Conservation (phyloP, 92 coral and sea anemone species). For the Actinernus sp. region DNA sequence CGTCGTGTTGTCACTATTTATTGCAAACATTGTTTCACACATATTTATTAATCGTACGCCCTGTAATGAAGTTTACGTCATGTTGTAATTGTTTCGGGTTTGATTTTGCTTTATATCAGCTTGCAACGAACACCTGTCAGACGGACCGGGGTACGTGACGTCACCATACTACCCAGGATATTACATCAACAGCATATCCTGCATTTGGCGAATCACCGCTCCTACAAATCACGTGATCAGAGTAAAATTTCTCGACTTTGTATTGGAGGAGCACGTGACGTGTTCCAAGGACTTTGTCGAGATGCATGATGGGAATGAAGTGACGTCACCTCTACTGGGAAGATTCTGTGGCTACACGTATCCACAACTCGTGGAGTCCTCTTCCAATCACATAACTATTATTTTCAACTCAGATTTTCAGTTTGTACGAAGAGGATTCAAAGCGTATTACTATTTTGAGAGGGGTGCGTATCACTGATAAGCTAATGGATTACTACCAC, state of each 20-base stretch:
- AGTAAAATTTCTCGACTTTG: conserved; percentile 49
- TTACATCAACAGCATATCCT: conserved; percentile 53
- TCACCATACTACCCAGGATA: conserved; percentile 85
- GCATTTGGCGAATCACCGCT: conserved; percentile 66
- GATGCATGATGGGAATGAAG: conserved; percentile 58
- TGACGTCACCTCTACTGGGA: conserved; percentile 30
- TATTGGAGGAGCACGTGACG: conserved; percentile 41
- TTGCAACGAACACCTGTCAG: conserved; percentile 7
- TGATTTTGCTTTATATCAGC: conserved; percentile 1
- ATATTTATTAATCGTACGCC: too few species aligned
- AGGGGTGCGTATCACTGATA: conserved; percentile 8
- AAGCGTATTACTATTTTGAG: conserved; percentile 1
- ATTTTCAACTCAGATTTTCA: conserved; percentile 52
- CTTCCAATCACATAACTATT: conserved; percentile 52
- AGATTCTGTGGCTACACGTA: conserved; percentile 70
- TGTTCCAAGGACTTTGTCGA: conserved; percentile 70
- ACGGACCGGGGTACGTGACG: conserved; percentile 46
- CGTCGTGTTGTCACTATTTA: too few species aligned
- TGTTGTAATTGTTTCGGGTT: neutral
- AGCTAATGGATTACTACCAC: too few species aligned
- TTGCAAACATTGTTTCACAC: too few species aligned
- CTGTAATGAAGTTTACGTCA: neutral
- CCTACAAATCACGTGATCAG: conserved; percentile 57
- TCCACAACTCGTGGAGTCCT: conserved; percentile 57
- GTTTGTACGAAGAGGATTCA: conserved; percentile 4